Base-by-base conservation (phyloP, 2,797 vertebrate genomes). In the Manis javanica region DNA sequence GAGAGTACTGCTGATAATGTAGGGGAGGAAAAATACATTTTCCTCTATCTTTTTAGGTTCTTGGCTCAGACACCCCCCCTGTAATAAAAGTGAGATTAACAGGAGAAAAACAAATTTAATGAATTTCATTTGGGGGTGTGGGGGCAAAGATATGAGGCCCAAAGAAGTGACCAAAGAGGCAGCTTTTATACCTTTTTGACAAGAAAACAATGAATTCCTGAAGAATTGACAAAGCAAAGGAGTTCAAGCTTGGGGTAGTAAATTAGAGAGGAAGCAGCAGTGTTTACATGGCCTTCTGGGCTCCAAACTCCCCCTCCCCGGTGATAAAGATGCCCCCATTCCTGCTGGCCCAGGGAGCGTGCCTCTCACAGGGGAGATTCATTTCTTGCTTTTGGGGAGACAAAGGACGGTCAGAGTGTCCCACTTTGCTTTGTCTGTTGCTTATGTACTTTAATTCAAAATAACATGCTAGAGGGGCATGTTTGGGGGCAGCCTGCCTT, bases 1-100 rank as follows among this genome's bases (percentile, higher is more conserved):
- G 92, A 92, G 94, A 83, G 79, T 37, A 68, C 86, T 77, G 78
- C 59, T 72, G 77, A 63, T 90, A 75, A 49, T 75, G n/a, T 13
- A 75, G 31, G 31, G 18, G 49, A 75, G 49, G 19, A 53, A 51
- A 51, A n/a, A n/a, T 19, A 51, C 7, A 49, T 31, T 49, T 53
- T 46, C n/a, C 46, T 51, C 72, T 21, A 21, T 11, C 49, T 31
- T 75, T 75, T 11, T 75, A 2, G 10, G 31, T 75, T 19, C 12
- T 75, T 75, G 72, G 46, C 72, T 53, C 46, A 53, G 31, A 53
- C 49, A 51, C 49, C 18, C 16, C 46, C 46, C 31, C 11, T 7
- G 31, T 18, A 75, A 75, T 46, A 13, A 51, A 19, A 0, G 29
- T 51, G 29, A 75, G 72, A 53, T 51, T n/a, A 75, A 53, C 6